Evolutionary conservation across 2,797 vertebrate genomes (phyloP).

Genomic region (Ptychobarbus kaznakovi): DNA sequence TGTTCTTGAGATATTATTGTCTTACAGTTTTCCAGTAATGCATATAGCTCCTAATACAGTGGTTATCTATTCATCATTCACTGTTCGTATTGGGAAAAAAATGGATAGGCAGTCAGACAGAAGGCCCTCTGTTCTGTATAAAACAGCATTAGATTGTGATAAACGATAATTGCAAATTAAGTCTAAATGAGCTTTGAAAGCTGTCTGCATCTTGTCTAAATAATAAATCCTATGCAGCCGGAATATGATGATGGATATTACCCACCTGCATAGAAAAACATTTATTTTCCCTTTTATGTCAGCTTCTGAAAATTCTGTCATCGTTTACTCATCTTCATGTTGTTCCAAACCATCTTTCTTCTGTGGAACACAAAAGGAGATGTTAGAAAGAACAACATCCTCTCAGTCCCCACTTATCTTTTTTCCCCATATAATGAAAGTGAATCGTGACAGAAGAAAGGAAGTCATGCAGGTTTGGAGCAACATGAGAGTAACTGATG

Average conservation of each 20-base stretch:
- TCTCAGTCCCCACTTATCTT: neutral
- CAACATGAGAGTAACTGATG: neutral
- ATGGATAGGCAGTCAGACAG: conserved; percentile 11
- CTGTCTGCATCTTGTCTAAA: neutral
- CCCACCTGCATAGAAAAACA: neutral
- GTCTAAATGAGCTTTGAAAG: neutral
- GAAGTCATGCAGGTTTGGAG: conserved; percentile 2
- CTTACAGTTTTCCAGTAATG: neutral
- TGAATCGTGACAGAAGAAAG: neutral
- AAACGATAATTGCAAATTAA: conserved; percentile 5
- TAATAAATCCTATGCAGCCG: neutral
- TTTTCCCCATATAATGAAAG: neutral
- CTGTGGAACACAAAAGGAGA: neutral
- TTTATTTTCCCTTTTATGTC: neutral
- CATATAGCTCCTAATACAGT: neutral
- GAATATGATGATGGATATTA: neutral
- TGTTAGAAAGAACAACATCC: neutral
- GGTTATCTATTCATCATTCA: conserved; percentile 16
- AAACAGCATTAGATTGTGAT: conserved; percentile 4
- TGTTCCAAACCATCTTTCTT: neutral
- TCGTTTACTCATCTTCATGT: neutral
- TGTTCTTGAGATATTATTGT: neutral
- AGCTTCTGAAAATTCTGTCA: neutral
- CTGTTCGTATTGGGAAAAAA: neutral
- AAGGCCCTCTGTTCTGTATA: neutral